Evolutionary conservation across 2,113 vertebrate species (phyloP).

Genomic region (Pygoscelis antarcticus): DNA sequence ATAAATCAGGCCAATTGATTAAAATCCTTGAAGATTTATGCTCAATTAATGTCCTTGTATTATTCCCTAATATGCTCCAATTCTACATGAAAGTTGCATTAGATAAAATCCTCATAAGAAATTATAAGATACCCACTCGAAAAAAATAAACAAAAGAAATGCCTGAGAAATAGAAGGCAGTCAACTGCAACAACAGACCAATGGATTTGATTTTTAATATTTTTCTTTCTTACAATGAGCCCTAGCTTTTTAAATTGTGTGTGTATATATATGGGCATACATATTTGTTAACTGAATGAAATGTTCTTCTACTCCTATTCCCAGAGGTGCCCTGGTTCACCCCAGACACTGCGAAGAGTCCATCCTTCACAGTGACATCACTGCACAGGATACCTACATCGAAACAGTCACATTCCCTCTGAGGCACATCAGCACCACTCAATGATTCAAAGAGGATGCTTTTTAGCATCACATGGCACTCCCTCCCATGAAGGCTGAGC

Average conservation of each 20-base stretch:
- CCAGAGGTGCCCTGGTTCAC: neutral
- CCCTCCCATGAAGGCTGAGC: neutral
- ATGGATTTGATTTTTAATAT: neutral
- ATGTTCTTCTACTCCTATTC: neutral
- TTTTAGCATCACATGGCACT: neutral
- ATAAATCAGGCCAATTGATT: constrained; percentile 37
- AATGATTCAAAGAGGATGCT: neutral
- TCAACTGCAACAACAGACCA: neutral
- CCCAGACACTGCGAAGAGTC: neutral
- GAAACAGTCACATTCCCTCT: neutral
- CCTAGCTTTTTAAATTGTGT: neutral
- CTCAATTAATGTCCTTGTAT: neutral
- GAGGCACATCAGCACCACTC: neutral
- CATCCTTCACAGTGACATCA: neutral
- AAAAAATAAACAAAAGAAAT: constrained; percentile 5
- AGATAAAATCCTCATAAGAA: constrained; percentile 46
- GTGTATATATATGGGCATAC: too few species aligned
- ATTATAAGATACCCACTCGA: constrained; percentile 4
- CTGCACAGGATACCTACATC: neutral
- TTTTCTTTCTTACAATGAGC: neutral
- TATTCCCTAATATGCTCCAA: neutral
- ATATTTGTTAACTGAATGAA: neutral
- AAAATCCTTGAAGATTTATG: constrained; percentile 61
- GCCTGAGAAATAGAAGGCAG: constrained; percentile 10
- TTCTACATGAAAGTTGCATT: neutral